Evolutionary conservation across 1,140 invertebrate species (phyloP).

Genomic region (Schlechtendalia chinensis): DNA sequence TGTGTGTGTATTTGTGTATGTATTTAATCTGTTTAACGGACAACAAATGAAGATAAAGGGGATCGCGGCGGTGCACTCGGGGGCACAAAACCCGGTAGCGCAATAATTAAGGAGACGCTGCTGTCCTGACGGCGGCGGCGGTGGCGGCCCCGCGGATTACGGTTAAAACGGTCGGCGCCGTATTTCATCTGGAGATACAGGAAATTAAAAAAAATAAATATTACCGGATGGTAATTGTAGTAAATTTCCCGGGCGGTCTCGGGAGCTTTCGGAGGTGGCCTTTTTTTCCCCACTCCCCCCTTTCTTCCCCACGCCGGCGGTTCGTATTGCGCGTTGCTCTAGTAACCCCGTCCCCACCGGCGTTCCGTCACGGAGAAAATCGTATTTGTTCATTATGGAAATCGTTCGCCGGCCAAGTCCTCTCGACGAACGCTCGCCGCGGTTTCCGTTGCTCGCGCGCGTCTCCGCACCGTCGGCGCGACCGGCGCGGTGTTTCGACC

Average conservation of each 20-base stretch:
- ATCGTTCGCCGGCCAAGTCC: neutral
- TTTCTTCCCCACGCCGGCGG: no score
- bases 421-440: neutral
- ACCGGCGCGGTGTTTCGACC: neutral
- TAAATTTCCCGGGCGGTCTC: slow-evolving; percentile 43
- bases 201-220: slow-evolving; percentile 49
- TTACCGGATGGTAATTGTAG: slow-evolving; percentile 48
- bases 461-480: no score
- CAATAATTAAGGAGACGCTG: slow-evolving; percentile 32
- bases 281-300: neutral
- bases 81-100: slow-evolving; percentile 20
- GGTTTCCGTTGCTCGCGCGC: no score
- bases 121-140: neutral
- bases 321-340: neutral
- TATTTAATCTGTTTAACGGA: slow-evolving; percentile 33
- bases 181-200: slow-evolving; percentile 46
- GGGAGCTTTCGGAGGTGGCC: slow-evolving; percentile 24
- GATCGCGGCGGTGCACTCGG: slow-evolving; percentile 10
- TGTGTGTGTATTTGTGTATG: no score
- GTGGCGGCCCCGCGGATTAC: slow-evolving; percentile 26
- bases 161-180: slow-evolving; percentile 39
- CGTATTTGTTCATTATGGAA: slow-evolving; percentile 24
- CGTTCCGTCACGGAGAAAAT: neutral
- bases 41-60: slow-evolving; percentile 41
- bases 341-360: no score